phyloP scores from a whole-genome alignment of 2,113 vertebrate genomes.

The Camarhynchus parvulus region DNA sequence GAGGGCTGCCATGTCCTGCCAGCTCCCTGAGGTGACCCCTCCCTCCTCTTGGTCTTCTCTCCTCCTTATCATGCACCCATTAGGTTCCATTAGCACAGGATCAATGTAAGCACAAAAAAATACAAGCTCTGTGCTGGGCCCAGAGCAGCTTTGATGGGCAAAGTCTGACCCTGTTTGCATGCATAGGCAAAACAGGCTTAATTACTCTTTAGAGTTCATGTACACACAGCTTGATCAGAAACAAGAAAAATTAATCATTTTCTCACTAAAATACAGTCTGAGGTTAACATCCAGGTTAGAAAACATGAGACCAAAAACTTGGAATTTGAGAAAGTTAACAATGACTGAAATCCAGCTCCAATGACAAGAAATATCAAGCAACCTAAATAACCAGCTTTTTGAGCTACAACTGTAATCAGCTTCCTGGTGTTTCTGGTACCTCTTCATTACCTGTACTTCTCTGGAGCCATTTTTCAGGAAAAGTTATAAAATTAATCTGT shows the following conservation, averaged over 20 bases:
- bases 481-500: conserved; percentile 35
- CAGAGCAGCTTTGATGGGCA: background rate
- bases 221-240: background rate
- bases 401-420: background rate
- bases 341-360: background rate
- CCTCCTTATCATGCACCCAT: background rate
- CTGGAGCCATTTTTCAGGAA: background rate
- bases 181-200: background rate
- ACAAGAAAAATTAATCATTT: background rate
- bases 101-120: background rate
- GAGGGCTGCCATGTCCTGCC: background rate
- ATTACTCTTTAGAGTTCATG: background rate
- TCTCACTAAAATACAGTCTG: background rate
- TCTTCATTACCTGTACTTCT: background rate
- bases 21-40: background rate
- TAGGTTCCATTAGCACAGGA: background rate
- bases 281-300: background rate
- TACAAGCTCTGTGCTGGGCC: background rate
- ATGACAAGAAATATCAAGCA: background rate
- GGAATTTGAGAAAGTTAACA: background rate
- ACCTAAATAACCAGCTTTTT: background rate
- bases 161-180: background rate
- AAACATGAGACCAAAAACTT: background rate
- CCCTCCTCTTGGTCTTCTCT: background rate
- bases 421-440: background rate